A percentile compares a stretch with the other conserved stretches of the same genome.
These are phyloP conservation scores for Ciconia stormi DNA, from an alignment of 2,113 vertebrate species.

Conservation along the genomic window DNA sequence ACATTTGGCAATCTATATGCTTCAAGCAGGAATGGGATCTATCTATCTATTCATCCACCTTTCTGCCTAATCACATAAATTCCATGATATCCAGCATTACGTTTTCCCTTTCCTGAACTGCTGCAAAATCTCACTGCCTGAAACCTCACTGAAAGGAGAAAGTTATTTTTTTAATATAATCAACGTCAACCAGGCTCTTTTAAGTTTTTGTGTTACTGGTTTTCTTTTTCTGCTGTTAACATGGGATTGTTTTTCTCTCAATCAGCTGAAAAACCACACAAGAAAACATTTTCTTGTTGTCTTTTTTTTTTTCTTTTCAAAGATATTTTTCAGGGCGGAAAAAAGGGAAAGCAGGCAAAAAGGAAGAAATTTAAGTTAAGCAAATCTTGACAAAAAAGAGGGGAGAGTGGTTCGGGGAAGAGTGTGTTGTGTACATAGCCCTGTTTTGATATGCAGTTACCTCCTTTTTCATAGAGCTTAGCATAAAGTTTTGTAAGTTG, in stretches of 20 bases:
- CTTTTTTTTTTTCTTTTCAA: neutral
- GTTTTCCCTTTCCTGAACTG: constrained; percentile 12
- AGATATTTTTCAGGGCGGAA: neutral
- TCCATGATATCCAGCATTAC: neutral
- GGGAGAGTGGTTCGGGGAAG: neutral
- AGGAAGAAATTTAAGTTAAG: neutral
- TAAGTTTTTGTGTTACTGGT: neutral
- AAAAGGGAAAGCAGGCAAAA: neutral
- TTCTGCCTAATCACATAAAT: constrained; percentile 65
- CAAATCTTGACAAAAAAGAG: neutral
- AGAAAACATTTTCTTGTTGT: neutral
- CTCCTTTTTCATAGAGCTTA: constrained; percentile 46
- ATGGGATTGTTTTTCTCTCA: neutral
- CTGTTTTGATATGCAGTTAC: constrained; percentile 49
- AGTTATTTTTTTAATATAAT: neutral
- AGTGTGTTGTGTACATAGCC: neutral
- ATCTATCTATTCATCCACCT: constrained; percentile 67
- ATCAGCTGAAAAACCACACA: neutral
- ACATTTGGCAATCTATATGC: constrained; percentile 72
- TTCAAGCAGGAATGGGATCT: constrained; percentile 64
- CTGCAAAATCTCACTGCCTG: constrained; percentile 10
- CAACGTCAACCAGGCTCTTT: neutral
- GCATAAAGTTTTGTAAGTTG: constrained; percentile 78
- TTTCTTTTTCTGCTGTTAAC: neutral
- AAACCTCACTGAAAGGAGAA: constrained; percentile 1